Evolutionary conservation across 2,888 invertebrate species (phyloP).

Genomic region (Venusia cambrica): DNA sequence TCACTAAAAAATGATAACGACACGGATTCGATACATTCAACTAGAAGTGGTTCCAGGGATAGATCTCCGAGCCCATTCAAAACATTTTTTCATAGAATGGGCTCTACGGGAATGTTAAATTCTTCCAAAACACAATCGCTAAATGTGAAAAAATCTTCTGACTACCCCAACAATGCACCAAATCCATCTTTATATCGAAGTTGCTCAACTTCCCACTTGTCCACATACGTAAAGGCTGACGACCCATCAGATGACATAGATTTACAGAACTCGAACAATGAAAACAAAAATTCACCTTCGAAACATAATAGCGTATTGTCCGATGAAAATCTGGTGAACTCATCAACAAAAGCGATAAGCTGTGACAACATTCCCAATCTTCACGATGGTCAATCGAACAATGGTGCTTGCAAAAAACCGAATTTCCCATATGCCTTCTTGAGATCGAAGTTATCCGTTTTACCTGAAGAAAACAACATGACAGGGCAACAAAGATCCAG

Average conservation of each 20-base stretch:
- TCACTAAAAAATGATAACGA: slow-evolving; percentile 70
- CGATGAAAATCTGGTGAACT: slow-evolving; percentile 62
- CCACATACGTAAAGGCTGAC: slow-evolving; percentile 88
- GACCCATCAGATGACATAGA: slow-evolving; percentile 91
- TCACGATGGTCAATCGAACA: slow-evolving; percentile 67
- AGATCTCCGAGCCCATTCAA: slow-evolving; percentile 85
- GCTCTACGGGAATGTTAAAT: slow-evolving; percentile 88
- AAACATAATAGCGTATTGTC: slow-evolving; percentile 51
- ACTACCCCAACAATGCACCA: slow-evolving; percentile 68
- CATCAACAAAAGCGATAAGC: slow-evolving; percentile 84
- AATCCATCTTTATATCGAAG: slow-evolving; percentile 85
- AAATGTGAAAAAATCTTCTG: slow-evolving; percentile 57
- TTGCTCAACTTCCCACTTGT: slow-evolving; percentile 88
- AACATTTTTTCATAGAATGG: slow-evolving; percentile 88
- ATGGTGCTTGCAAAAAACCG: slow-evolving; percentile 79
- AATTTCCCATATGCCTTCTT: slow-evolving; percentile 90
- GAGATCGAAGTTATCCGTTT: slow-evolving; percentile 87
- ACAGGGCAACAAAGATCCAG: slow-evolving; percentile 71
- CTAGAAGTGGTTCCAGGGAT: slow-evolving; percentile 72
- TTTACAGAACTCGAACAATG: slow-evolving; percentile 73
- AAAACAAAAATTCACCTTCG: slow-evolving; percentile 58
- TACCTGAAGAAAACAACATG: slow-evolving; percentile 87
- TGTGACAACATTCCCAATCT: slow-evolving; percentile 87
- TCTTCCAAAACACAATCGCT: slow-evolving; percentile 75
- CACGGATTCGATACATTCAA: slow-evolving; percentile 71